Evolutionary conservation across 37 sponge, comb jelly and placozoan species (phyloP), one percentile per base, ranked within the genome.

Genomic region (Beroe ovata): DNA sequence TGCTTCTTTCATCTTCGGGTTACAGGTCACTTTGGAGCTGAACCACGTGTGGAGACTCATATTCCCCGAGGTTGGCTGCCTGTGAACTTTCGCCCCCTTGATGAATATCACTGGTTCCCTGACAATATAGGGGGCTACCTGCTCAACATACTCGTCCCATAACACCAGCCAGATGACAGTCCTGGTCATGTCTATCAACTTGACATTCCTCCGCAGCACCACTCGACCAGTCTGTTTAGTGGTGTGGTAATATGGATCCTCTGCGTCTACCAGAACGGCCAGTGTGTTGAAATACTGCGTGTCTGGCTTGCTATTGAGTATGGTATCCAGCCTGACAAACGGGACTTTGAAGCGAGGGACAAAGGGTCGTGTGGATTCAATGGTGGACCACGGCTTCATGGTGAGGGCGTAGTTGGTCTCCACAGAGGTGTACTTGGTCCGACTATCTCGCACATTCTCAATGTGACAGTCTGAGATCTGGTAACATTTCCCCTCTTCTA

Each of bases 1-100:
- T 14, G 69, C 69, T 66, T 33, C 30, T 37, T 66, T 66, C 4
- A 8, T 4, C 1, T 18, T 14, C 18, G 69, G 69, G 16, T 26
- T 18, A 8, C 25, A 14, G 36, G 2, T 26, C 16, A 66, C 8
- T 16, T 3, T 26, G 16, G 36, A 18, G 18, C 3, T 66, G 35
- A 66, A 66, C 69, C 69, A 66, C 35, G 30, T 30, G 32, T 66
- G 69, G 32, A 66, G 36, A 30, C 30, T 66, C 8, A 34, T 14
- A 19, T 1, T 30, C 1, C 69, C 69, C 1, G 18, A 32, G n/a
- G n/a, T n/a, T n/a, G n/a, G n/a, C n/a, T n/a, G n/a, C 35, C 69
- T 66, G 18, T 3, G 1, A 1, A 66, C 4, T 66, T 66, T 66
- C 11, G 30, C 69, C 18, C 30, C 69, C 36, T 29, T 34, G 33